Base-by-base conservation (phyloP, 2,888 invertebrate species). In the Boloria selene region DNA sequence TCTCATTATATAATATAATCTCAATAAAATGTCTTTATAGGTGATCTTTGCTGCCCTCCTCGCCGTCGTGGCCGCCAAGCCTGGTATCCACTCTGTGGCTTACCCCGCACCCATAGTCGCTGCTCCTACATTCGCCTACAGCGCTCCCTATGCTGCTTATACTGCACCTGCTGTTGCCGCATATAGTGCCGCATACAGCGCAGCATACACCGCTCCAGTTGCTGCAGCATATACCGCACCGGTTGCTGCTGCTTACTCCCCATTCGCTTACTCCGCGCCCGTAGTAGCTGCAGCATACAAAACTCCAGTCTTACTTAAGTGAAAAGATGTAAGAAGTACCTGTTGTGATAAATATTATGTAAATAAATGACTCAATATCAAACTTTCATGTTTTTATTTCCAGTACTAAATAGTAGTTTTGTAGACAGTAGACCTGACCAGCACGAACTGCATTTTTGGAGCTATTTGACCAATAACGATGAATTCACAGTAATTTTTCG, bases 41-140 rank as follows among this genome's bases (percentile, higher is more conserved):
- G 75, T 89, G 42, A 76, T 88, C 68, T 79, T 92, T 77, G 79
- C 82, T 73, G 79, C 86, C 67, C 76, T 92, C 51, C 66, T 91
- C 74, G 86, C 86, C 67, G 72, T 88, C 16, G 88, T 79, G 60
- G 82, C 84, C 17, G 92, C 91, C 61, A 91, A 92, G 72, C 92
- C 93, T 26, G 90, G 88, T 62, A 85, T 86, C 65, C 82, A 87
- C 69, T 81, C 88, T 10, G 79, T 82, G 47, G 83, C 83, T 3
- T 80, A 79, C 66, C 68, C 74, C 6, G 78, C 80, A 10, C 74
- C 79, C 5, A 72, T 75, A n/a, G 73, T 80, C 3, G 79, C 80
- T 0, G 78, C 82, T 0, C 89, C 88, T 47, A 74, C 85, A n/a
- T 75, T 82, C 3, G 83, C 90, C 51, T 86, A 90, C 38, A 85